Evolutionary conservation across 2,888 invertebrate species (phyloP), one percentile per base, ranked within the genome.

Genomic region (Poecilobothrus nobilitatus): DNA sequence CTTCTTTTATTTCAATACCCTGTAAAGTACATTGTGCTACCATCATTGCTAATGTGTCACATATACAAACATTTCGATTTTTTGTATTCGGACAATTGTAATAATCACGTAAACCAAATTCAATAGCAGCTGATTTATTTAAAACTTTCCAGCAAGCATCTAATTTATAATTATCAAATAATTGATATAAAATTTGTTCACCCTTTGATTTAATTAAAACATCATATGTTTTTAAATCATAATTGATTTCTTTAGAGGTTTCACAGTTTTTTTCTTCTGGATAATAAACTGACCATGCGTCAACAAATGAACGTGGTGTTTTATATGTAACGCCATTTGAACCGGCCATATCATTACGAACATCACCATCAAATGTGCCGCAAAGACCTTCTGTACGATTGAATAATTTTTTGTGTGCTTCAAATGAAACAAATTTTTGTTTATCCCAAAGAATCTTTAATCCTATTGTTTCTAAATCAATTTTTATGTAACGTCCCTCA

Each of bases 311-410:
- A 67, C 81, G 78, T 0, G 78, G 74, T 0, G 81, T 80, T 70
- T 78, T 77, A 64, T 83, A 84, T 4, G 81, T 74, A 1, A 78
- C 81, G 0, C 88, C 89, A 44, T 88, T 88, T 74, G 85, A 85
- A 0, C 86, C 87, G 44, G 81, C 78, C 72, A 91, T 83, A 78
- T 95, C 94, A 76, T 92, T 90, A 9, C 81, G 81, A 7, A 83
- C 80, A 74, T 88, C 84, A 0, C 91, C 90, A 78, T 95, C 91
- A 73, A 92, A 81, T 0, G 84, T 84, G 0, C 95, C 95, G 77
- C 95, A 95, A 0, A 95, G 83, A 68, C 95, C 95, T 71, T 87
- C 87, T 0, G 92, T 91, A 74, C 88, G 87, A 75, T 91, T 91
- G 90, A 92, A 93, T 53, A 91, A 79, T 2, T 84, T 84, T 33